These are phyloP conservation scores for Ormyrus pomaceus DNA, from an alignment of 2,888 invertebrate species.

Conservation along the genomic window DNA sequence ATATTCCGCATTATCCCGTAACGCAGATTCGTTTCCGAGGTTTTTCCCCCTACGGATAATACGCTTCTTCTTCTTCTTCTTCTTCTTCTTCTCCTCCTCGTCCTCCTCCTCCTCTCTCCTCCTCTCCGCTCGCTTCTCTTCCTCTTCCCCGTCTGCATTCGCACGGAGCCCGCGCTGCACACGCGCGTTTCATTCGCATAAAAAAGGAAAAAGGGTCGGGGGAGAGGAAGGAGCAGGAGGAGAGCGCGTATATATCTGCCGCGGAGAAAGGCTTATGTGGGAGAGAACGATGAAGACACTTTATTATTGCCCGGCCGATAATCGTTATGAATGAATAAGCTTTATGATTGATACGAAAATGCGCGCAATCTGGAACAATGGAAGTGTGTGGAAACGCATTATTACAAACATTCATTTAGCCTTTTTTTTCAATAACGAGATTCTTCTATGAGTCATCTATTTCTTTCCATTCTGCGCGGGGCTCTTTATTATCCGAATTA, in stretches of 20 bases:
- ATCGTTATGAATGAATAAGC: constrained; percentile 30
- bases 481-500: background rate
- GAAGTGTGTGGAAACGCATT: background rate
- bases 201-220: constrained; percentile 37
- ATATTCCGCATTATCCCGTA: constrained; percentile 57
- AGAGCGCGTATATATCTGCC: constrained; percentile 1
- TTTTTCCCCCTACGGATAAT: constrained; percentile 49
- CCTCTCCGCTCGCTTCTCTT: background rate
- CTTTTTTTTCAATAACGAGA: constrained; percentile 8
- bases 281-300: constrained; percentile 38
- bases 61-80: constrained; percentile 44
- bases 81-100: background rate
- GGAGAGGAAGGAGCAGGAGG: background rate
- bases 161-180: background rate
- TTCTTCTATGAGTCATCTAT: constrained; percentile 13
- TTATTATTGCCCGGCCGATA: constrained; percentile 42
- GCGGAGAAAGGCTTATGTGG: background rate
- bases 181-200: constrained; percentile 41
- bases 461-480: background rate
- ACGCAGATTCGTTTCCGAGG: constrained; percentile 56
- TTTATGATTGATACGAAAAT: constrained; percentile 25
- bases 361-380: constrained; percentile 26
- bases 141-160: background rate
- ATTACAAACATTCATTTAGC: constrained; percentile 10
- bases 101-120: background rate